Percentiles rank a stretch among this genome's conserved stretches.
Conservation (phyloP, 2,888 invertebrate species). For the Hermodice carunculata region DNA sequence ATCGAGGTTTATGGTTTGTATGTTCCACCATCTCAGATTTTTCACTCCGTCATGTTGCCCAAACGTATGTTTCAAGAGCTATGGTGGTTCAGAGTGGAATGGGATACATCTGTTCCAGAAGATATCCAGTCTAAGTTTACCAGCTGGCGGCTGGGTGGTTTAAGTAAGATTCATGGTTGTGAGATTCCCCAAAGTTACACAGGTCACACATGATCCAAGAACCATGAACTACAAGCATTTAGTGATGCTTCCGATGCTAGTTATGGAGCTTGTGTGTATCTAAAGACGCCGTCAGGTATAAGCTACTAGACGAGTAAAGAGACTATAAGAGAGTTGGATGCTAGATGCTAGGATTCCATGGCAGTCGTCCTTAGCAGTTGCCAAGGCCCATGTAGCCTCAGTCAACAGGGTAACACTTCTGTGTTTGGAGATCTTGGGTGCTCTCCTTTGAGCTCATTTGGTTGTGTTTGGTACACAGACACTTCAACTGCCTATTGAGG, state of each 20-base stretch:
- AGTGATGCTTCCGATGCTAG: conserved; percentile 43
- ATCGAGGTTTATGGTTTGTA: conserved; percentile 32
- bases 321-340: too few species aligned
- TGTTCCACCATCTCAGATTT: conserved; percentile 43
- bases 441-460: conserved; percentile 27
- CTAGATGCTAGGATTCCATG: too few species aligned
- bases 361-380: conserved; percentile 7
- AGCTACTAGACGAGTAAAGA: neutral
- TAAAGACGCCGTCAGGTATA: neutral
- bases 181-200: neutral
- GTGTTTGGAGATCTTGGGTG: conserved; percentile 33
- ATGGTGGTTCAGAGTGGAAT: neutral
- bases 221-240: conserved; percentile 33
- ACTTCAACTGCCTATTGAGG: conserved; percentile 32
- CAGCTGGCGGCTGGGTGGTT: conserved; percentile 6
- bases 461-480: conserved; percentile 29
- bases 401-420: conserved; percentile 41
- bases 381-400: conserved; percentile 43
- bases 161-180: neutral
- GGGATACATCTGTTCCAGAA: neutral
- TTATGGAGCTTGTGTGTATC: conserved; percentile 41
- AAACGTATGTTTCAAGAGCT: conserved; percentile 43
- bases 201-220: neutral
- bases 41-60: conserved; percentile 24
- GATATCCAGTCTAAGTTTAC: neutral